Base-by-base conservation (phyloP, 2,113 vertebrate genomes). In the Gallinago paraguaiae region DNA sequence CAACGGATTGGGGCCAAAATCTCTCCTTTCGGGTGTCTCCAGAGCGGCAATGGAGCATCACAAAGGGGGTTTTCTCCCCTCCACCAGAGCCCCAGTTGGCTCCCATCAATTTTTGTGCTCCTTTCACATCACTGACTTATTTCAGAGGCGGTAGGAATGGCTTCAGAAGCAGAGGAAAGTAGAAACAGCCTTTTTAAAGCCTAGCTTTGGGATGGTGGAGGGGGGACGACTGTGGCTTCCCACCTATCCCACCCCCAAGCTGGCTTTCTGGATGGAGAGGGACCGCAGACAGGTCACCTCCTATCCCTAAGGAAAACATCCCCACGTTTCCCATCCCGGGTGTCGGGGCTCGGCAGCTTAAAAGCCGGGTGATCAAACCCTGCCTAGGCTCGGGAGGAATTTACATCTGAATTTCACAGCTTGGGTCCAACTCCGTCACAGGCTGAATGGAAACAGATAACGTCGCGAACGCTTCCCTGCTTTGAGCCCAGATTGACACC, bases 321-420 rank as follows among this genome's bases (percentile, higher is more conserved):
- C 24, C 65, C 2, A 7, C 70, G 31, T 22, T 75, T 91, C 53
- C 61, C 76, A 80, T 80, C 41, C 41, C 3, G 0, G 28, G n/a
- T 54, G 39, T 2, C 5, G 1, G 35, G 53, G 67, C 45, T 86
- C 12, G 1, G 54, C 53, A 72, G 67, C 82, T 88, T 83, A 88
- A 90, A 93, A 94, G 17, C 76, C 4, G 1, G 31, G 22, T 0
- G 8, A 95, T 83, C 79, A 83, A 92, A 80, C 88, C 2, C 0
- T 69, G 75, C 27, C 67, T 22, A 15, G 75, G 79, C 84, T 92
- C 69, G 80, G 78, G 54, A 82, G 13, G 68, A 95, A 95, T 94
- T 95, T 93, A 94, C 94, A 93, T 93, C 76, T 95, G 85, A 96
- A 96, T 97, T 93, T 93, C 93, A 94, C 94, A 97, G 96, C 92